Percentiles rank a stretch among this genome's conserved stretches.
These are phyloP conservation scores for Jacana jacana DNA, from an alignment of 2,113 vertebrate genomes.

Conservation along the genomic window DNA sequence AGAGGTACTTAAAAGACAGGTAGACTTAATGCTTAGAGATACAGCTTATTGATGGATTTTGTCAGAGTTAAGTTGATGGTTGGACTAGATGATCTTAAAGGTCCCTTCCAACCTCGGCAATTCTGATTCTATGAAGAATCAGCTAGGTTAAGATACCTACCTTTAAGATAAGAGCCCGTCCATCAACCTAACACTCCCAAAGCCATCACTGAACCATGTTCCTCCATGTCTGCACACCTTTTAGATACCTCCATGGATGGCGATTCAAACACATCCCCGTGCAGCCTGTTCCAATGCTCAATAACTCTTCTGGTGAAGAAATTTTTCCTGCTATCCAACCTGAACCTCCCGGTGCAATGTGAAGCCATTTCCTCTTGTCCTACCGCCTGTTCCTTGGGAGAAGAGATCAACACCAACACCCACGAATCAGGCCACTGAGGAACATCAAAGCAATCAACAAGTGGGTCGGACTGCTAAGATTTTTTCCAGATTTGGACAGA, in stretches of 20 bases:
- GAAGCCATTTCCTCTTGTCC: not conserved
- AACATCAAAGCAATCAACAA: not conserved
- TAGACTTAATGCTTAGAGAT: no score
- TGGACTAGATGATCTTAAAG: no score
- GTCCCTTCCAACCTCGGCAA: no score
- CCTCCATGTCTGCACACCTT: no score
- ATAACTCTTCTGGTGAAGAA: not conserved
- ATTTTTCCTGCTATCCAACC: not conserved
- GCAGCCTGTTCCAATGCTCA: not conserved
- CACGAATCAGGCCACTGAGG: not conserved
- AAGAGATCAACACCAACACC: not conserved
- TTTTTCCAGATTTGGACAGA: not conserved
- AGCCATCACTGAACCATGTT: not conserved
- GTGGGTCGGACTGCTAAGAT: not conserved
- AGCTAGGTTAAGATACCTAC: not conserved
- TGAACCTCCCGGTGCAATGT: not conserved
- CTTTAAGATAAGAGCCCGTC: not conserved
- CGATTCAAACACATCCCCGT: not conserved
- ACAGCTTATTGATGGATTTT: no score
- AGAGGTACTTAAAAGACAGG: no score
- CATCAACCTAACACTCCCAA: not conserved
- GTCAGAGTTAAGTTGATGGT: no score
- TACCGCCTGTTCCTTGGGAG: not conserved
- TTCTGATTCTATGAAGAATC: no score
- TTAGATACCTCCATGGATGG: not conserved